phyloP scores from a whole-genome alignment of 2,888 invertebrate species.

The Ormyrus nitidulus region DNA sequence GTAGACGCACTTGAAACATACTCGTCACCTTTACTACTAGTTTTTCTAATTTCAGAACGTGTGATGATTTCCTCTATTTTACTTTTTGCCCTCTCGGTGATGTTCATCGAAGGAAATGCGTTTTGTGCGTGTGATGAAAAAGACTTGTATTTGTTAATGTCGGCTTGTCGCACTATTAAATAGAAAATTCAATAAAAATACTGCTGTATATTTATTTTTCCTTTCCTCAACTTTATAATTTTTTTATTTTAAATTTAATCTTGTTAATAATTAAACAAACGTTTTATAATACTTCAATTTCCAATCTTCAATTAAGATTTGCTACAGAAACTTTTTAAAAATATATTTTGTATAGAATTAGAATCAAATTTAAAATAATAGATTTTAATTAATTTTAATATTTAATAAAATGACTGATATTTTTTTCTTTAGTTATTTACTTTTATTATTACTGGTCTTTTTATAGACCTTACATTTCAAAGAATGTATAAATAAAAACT shows the following conservation, averaged over 20 bases:
- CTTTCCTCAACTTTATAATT: neutral
- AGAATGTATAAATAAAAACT: neutral
- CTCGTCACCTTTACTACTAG: conserved; percentile 43
- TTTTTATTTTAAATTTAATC: conserved; percentile 5
- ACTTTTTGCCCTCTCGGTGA: conserved; percentile 42
- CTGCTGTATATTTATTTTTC: neutral
- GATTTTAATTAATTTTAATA: neutral
- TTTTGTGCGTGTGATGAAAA: conserved; percentile 58
- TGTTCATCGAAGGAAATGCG: conserved; percentile 44
- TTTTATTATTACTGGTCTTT: neutral
- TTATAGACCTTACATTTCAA: neutral
- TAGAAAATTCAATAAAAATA: conserved; percentile 64
- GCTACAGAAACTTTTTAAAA: neutral
- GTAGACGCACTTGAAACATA: conserved; percentile 48
- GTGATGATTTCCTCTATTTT: conserved; percentile 48
- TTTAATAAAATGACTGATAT: neutral
- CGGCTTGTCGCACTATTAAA: conserved; percentile 59
- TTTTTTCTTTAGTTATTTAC: neutral
- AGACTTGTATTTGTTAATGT: conserved; percentile 60
- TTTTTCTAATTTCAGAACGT: conserved; percentile 40
- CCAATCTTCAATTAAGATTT: neutral
- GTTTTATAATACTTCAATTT: too few relatives aligned
- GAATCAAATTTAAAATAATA: neutral
- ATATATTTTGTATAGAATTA: neutral
- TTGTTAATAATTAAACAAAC: neutral